Evolutionary conservation across 2,113 vertebrate species (phyloP).

Genomic region (Stegastes partitus): DNA sequence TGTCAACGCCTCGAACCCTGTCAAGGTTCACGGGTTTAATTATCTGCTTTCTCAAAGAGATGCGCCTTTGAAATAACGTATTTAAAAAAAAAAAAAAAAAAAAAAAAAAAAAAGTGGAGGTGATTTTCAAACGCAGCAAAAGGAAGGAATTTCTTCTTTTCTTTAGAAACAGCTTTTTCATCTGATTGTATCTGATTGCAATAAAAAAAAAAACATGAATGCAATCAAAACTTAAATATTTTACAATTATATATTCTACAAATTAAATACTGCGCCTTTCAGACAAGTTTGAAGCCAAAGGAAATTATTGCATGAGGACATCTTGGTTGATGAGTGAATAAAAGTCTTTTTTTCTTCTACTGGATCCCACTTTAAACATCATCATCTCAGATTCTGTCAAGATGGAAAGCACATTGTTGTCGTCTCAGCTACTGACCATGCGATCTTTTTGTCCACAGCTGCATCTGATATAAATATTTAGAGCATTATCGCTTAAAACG

Average conservation of each 20-base stretch:
- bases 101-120: not conserved
- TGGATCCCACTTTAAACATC: constrained; percentile 23
- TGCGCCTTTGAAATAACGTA: not conserved
- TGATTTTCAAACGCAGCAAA: not conserved
- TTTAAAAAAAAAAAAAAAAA: not conserved
- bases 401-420: constrained; percentile 19
- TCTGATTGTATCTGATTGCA: not conserved
- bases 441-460: not conserved
- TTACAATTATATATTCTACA: not conserved
- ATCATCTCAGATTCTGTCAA: constrained; percentile 21
- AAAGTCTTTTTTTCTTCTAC: constrained; percentile 14
- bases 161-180: not conserved
- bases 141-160: not conserved
- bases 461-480: constrained; percentile 15
- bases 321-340: constrained; percentile 31
- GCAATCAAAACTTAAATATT: constrained; percentile 27
- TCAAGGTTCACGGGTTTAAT: not conserved
- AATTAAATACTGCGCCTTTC: constrained; percentile 18
- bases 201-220: not conserved
- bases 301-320: constrained; percentile 10
- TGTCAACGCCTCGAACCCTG: not conserved
- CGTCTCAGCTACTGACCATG: constrained; percentile 7
- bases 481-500: not conserved
- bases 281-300: not conserved
- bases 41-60: not conserved